Evolutionary conservation across 2,888 invertebrate species (phyloP).

Genomic region (Drosophila paramelanica): DNA sequence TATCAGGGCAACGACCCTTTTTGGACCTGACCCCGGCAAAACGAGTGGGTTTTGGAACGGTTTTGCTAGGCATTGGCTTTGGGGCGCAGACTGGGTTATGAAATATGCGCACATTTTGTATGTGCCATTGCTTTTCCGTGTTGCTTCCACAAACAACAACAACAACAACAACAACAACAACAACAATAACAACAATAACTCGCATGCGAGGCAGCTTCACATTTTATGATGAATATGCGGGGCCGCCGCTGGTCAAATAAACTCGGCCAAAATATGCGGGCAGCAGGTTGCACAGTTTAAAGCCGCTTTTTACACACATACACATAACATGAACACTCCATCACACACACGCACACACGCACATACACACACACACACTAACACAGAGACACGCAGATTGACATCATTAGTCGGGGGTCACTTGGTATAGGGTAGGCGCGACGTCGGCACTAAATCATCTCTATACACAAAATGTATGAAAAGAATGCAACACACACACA

Average conservation of each 20-base stretch:
- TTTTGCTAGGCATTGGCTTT: constrained; percentile 6
- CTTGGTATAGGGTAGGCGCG: constrained; percentile 23
- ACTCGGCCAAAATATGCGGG: constrained; percentile 56
- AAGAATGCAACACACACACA: constrained; percentile 16
- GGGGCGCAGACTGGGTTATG: constrained; percentile 40
- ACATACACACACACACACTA: constrained; percentile 24
- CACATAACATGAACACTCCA: background rate
- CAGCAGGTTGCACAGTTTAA: constrained; percentile 55
- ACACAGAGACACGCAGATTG: constrained; percentile 54
- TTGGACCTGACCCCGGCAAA: constrained; percentile 21
- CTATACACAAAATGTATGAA: constrained; percentile 33
- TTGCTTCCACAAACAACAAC: constrained; percentile 15
- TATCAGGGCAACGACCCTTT: constrained; percentile 70
- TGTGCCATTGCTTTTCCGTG: constrained; percentile 73
- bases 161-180: too few species aligned
- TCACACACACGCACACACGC: background rate
- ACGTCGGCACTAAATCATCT: constrained; percentile 51
- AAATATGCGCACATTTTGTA: constrained; percentile 66
- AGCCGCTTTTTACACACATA: constrained; percentile 32
- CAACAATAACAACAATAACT: constrained; percentile 20
- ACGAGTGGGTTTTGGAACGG: background rate
- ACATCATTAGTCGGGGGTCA: constrained; percentile 69
- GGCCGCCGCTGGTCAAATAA: constrained; percentile 51
- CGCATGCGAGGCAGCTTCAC: constrained; percentile 25
- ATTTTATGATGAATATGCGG: constrained; percentile 76